Base-by-base conservation (phyloP, 2,888 invertebrate genomes). In the Scaptomyza cyrtandrae region DNA sequence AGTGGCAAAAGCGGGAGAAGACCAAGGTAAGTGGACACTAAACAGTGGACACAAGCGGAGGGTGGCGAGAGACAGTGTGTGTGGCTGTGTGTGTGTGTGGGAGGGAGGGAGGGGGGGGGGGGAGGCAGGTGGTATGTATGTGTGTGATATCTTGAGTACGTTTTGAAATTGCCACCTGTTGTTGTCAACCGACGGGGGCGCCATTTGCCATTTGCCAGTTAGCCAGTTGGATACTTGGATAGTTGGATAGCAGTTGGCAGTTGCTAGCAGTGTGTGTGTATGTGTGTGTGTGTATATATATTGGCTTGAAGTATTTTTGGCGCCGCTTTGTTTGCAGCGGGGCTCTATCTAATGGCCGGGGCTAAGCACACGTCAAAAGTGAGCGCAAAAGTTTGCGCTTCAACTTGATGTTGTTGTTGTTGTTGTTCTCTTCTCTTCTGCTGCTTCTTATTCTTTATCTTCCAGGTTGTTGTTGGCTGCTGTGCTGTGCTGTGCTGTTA, bases 301-400 rank as follows among this genome's bases (percentile, higher is more conserved):
- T 37, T n/a, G 35, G n/a, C 13, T n/a, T 37, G 13, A n/a, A 37
- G 70, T 65, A 70, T 74, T 70, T 74, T 70, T 74, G 74, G 75
- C 74, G 74, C 74, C 74, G 74, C 70, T 74, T 74, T 74, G 74
- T 74, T 74, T 74, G 66, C 74, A 61, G 57, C 71, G 54, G 58
- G 64, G 46, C 62, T 65, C 66, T 62, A 60, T 67, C 79, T 82
- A 83, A 69, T 75, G 57, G 65, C 65, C 33, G 64, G 45, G 53
- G 74, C 76, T 56, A 71, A 76, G 81, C 84, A 75, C 78, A 85
- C 85, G 86, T 85, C 82, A 82, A 82, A 85, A 85, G 86, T 85
- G 83, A 85, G 82, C 86, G 80, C 68, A 71, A 85, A 82, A 85
- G 43, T 82, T 85, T 70, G 71, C 74, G 77, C 75, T 74, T 78